phyloP scores from a whole-genome alignment of 2,797 vertebrate genomes.

The Pelochelys cantorii region DNA sequence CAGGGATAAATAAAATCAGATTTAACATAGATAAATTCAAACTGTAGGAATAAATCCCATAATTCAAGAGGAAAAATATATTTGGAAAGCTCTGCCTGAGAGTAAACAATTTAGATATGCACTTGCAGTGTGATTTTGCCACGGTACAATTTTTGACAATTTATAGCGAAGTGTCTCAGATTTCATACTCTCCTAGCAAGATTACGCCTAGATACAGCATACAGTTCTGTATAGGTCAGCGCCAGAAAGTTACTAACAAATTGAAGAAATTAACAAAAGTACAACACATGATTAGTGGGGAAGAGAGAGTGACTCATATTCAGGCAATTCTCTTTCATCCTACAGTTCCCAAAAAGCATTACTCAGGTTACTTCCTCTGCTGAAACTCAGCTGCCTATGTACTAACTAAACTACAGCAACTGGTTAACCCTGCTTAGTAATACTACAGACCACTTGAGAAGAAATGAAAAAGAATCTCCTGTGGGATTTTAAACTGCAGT shows the following conservation, averaged over 20 bases:
- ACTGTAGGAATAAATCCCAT: neutral
- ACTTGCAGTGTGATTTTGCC: neutral
- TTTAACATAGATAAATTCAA: neutral
- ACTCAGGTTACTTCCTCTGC: slow-evolving; percentile 6
- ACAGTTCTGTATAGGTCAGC: neutral
- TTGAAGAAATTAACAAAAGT: neutral
- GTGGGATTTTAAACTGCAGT: neutral
- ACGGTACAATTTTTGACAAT: neutral
- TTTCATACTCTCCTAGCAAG: neutral
- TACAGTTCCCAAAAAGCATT: rapidly evolving
- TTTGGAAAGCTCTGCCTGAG: neutral
- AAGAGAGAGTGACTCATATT: neutral
- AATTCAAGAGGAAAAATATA: neutral
- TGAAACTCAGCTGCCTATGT: neutral
- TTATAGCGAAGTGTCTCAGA: neutral
- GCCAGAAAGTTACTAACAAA: neutral
- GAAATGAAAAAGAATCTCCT: neutral
- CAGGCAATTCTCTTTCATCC: neutral
- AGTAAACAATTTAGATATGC: neutral
- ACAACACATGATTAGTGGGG: neutral
- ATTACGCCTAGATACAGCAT: neutral
- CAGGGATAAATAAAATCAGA: neutral
- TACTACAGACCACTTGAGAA: neutral
- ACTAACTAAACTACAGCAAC: neutral
- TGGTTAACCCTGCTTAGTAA: neutral